phyloP scores from a whole-genome alignment of 2,113 vertebrate genomes.

The Crotalus viridis region DNA sequence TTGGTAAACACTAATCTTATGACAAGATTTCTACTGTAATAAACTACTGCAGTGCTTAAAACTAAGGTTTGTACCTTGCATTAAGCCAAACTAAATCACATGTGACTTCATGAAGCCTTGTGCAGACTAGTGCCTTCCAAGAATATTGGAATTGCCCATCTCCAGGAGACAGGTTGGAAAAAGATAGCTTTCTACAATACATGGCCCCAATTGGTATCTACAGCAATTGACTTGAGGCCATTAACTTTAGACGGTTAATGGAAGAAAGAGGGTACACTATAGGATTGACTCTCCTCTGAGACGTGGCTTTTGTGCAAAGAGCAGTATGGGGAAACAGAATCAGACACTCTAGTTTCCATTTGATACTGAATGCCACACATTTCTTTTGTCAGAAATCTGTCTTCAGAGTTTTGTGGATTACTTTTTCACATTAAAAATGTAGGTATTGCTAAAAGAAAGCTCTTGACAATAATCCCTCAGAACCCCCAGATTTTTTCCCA shows the following conservation, averaged over 20 bases:
- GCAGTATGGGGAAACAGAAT: neutral
- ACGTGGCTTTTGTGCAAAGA: neutral
- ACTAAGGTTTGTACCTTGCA: neutral
- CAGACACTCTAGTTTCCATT: neutral
- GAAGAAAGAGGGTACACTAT: neutral
- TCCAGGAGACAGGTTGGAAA: neutral
- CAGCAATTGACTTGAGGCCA: neutral
- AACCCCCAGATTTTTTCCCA: neutral
- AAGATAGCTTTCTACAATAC: neutral
- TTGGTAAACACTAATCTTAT: neutral
- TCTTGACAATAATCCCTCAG: neutral
- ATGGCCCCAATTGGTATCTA: neutral
- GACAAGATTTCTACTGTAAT: neutral
- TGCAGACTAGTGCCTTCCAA: neutral
- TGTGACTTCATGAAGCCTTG: neutral
- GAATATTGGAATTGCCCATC: neutral
- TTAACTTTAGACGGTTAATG: neutral
- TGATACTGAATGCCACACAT: neutral
- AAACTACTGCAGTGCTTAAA: neutral
- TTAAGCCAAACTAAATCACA: neutral
- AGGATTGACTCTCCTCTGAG: neutral
- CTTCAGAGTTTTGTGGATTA: neutral
- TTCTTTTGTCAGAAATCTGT: neutral
- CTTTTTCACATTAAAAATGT: neutral
- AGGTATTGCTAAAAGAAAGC: neutral